These are phyloP conservation scores for Beroe ovata DNA, from an alignment of 37 sponge, comb jelly and placozoan genomes.

Conservation along the genomic window DNA sequence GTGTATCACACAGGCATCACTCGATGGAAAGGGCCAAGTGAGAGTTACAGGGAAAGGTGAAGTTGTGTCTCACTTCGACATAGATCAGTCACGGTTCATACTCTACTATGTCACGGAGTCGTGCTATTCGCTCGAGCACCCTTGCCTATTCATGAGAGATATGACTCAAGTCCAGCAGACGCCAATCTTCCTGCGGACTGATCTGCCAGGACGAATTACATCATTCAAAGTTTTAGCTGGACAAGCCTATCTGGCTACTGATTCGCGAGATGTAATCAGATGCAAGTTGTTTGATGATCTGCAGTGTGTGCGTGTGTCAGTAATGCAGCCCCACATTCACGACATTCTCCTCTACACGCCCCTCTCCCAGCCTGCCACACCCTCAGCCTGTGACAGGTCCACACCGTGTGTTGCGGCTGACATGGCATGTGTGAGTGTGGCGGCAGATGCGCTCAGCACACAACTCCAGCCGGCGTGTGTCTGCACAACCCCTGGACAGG, in stretches of 20 bases:
- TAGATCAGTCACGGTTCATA: background rate
- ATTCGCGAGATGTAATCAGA: background rate
- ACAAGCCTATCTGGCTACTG: background rate
- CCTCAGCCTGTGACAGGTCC: background rate
- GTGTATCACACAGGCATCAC: background rate
- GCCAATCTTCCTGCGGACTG: background rate
- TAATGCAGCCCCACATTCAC: background rate
- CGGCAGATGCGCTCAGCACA: background rate
- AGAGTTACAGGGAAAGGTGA: constrained; percentile 2
- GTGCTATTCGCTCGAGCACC: background rate
- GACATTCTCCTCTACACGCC: background rate
- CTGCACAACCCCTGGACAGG: background rate
- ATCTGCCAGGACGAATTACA: background rate
- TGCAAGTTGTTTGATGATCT: background rate
- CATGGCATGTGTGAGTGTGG: constrained; percentile 5
- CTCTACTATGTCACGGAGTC: constrained; percentile 11
- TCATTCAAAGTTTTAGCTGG: background rate
- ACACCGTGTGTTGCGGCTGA: background rate
- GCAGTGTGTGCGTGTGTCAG: background rate
- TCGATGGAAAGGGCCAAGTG: background rate
- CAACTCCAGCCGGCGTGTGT: constrained; percentile 42
- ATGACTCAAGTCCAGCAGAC: background rate
- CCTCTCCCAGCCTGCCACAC: constrained; percentile 9
- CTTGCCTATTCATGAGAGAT: background rate
- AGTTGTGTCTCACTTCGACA: constrained; percentile 45